Evolutionary conservation across 2,113 vertebrate species (phyloP), one percentile per base, ranked within the genome.

Genomic region (Megaceryle torquata): DNA sequence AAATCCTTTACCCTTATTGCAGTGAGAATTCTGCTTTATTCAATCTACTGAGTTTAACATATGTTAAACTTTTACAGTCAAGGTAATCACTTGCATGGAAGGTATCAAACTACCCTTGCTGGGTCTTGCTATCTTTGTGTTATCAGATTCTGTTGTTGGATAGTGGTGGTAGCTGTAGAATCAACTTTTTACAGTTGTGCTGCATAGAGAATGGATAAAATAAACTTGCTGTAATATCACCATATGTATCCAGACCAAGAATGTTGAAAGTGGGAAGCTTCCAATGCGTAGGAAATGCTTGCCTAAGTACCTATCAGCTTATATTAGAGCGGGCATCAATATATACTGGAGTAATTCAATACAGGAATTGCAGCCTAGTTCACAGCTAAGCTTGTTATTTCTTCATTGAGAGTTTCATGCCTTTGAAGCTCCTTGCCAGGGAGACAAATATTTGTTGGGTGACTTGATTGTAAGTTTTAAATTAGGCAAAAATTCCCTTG

Each of bases 201-300:
- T 63, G 15, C 21, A 9, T 22, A 35, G 20, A 43, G 22, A 92
- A 37, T 21, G 31, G 35, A 5, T 57, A 16, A 51, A n/a, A 22
- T 24, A 59, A 79, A 79, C 29, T 75, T 64, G 7, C 15, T 84
- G 78, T 89, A 51, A 33, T 51, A 46, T 67, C 26, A 25, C 9
- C 5, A 6, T 60, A 15, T 2, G 0, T 39, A 39, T 37, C 14
- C 1, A 1, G 15, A 41, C 25, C 9, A 50, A 69, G 50, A 31
- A 16, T 75, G 31, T 9, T 53, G 35, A 31, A 83, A 4, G 21
- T 70, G 7, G 17, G 24, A 3, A 3, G 8, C 20, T 80, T 84
- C 46, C 28, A 41, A 8, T 15, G 9, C 0, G 0, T 51, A 7
- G 14, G 21, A 13, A 60, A 8, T 25, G 11, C 9, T 59, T 80